Evolutionary conservation across 2,113 vertebrate species (phyloP).

Genomic region (Sceloporus undulatus): DNA sequence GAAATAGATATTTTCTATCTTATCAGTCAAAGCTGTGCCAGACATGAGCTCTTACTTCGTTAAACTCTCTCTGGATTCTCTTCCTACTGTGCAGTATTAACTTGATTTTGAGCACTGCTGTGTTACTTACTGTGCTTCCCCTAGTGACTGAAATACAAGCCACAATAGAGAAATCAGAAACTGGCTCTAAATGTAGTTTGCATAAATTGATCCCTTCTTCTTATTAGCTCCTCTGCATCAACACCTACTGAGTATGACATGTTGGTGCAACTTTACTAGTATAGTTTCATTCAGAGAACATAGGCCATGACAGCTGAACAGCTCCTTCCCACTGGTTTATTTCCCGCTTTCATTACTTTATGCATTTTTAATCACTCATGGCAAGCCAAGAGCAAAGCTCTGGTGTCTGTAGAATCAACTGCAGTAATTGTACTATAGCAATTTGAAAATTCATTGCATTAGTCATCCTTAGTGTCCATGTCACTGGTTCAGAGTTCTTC

Average conservation of each 20-base stretch:
- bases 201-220: constrained; percentile 19
- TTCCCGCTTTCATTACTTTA: constrained; percentile 19
- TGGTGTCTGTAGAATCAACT: neutral
- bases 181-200: constrained; percentile 8
- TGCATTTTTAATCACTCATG: constrained; percentile 36
- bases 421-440: neutral
- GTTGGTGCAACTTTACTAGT: constrained; percentile 19
- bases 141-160: neutral
- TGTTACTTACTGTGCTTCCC: neutral
- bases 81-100: neutral
- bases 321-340: neutral
- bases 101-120: neutral
- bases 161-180: constrained; percentile 13
- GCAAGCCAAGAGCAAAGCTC: constrained; percentile 1
- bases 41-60: neutral
- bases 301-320: constrained; percentile 10
- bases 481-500: neutral
- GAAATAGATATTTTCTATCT: constrained; percentile 24
- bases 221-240: constrained; percentile 21
- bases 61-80: constrained; percentile 7
- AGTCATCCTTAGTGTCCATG: neutral
- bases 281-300: constrained; percentile 21
- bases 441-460: neutral
- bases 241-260: constrained; percentile 15
- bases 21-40: constrained; percentile 17